phyloP scores from a whole-genome alignment of 2,113 vertebrate species.

The Setophaga petechia region DNA sequence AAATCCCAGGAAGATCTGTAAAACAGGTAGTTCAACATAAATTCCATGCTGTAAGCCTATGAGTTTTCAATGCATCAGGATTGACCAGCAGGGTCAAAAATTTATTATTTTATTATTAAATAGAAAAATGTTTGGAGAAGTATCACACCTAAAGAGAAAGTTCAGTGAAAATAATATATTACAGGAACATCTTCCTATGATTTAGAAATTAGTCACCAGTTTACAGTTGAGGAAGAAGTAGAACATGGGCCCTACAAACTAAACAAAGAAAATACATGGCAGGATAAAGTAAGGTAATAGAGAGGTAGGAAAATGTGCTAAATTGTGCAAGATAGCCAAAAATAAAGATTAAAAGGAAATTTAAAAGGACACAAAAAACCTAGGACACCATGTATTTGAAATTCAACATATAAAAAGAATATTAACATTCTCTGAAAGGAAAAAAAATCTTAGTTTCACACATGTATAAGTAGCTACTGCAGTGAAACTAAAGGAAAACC shows the following conservation, averaged over 20 bases:
- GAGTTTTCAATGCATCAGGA: not conserved
- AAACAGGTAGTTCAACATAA: not conserved
- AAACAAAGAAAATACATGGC: not conserved
- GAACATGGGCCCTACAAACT: not conserved
- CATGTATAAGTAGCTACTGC: not conserved
- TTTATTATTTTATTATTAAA: not conserved
- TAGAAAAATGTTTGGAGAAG: not conserved
- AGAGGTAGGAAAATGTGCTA: not conserved
- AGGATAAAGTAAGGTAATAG: not conserved
- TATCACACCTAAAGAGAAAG: not conserved
- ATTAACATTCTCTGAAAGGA: not conserved
- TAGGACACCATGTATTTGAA: not conserved
- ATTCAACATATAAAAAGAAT: not conserved
- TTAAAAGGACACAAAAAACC: not conserved
- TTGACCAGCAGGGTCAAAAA: not conserved
- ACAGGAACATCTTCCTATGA: not conserved
- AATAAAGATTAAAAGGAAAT: not conserved
- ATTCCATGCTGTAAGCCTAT: not conserved
- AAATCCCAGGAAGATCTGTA: slow-evolving; percentile 8
- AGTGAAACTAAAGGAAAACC: not conserved
- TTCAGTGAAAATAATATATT: not conserved
- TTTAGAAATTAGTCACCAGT: not conserved
- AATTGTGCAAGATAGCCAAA: not conserved
- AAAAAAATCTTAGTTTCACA: not conserved
- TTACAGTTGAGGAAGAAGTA: not conserved